These are phyloP conservation scores for Anhinga rufa DNA, from an alignment of 2,113 vertebrate genomes.

Conservation along the genomic window DNA sequence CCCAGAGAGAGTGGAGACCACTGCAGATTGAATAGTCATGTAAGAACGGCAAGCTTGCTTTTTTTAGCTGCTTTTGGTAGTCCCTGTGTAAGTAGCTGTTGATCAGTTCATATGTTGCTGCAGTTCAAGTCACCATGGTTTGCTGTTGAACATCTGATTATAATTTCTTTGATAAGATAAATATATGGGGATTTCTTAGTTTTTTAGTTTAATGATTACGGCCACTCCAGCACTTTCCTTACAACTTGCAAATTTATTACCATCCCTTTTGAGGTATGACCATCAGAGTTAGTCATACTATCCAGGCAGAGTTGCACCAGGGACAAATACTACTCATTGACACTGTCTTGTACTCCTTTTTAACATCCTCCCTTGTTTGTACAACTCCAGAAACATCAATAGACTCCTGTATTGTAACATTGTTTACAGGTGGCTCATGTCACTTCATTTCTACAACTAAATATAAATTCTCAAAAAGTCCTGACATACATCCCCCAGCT, in stretches of 20 bases:
- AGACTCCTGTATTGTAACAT: not conserved
- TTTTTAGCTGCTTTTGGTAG: not conserved
- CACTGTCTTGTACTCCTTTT: not conserved
- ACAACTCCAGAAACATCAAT: not conserved
- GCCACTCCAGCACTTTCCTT: not conserved
- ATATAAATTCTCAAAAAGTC: not conserved
- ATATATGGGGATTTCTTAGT: not conserved
- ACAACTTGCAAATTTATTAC: not conserved
- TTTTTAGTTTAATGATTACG: not conserved
- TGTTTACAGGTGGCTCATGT: not conserved
- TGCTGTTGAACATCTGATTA: not conserved
- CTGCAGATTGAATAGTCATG: not conserved
- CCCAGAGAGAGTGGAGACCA: not conserved
- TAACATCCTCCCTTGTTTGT: not conserved
- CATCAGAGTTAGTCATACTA: not conserved
- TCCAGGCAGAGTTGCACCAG: not conserved
- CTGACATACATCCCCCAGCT: not conserved
- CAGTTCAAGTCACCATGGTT: not conserved
- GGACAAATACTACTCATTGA: not conserved
- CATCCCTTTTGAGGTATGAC: not conserved
- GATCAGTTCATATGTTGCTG: not conserved
- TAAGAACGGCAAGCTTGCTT: not conserved
- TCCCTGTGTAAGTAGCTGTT: not conserved
- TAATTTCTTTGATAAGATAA: not conserved
- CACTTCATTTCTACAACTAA: not conserved